phyloP scores from a whole-genome alignment of 2,888 invertebrate genomes.

The Xanthorhoe designata region DNA sequence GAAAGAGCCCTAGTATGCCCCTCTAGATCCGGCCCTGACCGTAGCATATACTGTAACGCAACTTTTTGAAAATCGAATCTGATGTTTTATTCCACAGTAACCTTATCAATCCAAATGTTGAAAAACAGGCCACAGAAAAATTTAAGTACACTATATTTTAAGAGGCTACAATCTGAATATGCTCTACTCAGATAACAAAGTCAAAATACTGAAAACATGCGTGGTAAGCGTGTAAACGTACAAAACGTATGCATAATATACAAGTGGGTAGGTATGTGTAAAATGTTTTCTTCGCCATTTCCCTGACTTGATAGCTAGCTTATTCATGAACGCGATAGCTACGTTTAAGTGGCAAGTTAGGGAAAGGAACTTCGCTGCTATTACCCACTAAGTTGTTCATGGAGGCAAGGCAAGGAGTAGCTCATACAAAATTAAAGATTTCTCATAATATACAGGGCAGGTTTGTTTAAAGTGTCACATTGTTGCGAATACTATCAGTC shows the following conservation, averaged over 20 bases:
- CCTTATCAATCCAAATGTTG: too few species aligned
- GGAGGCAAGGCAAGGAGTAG: slow-evolving; percentile 3
- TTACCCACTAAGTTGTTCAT: slow-evolving; percentile 30
- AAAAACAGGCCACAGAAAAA: too few species aligned
- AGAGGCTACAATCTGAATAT: background rate
- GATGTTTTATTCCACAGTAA: too few species aligned
- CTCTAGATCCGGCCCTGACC: too few species aligned
- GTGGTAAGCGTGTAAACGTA: slow-evolving; percentile 1
- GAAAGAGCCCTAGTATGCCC: too few species aligned
- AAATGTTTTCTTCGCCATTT: slow-evolving; percentile 27
- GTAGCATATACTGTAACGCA: too few species aligned
- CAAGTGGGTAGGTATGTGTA: slow-evolving; percentile 28
- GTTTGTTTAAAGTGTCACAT: background rate
- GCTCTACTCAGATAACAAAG: background rate
- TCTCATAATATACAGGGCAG: background rate
- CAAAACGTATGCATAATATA: slow-evolving; percentile 37
- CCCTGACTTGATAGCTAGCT: slow-evolving; percentile 34
- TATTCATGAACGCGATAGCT: slow-evolving; percentile 44
- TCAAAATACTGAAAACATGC: background rate
- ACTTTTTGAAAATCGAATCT: too few species aligned
- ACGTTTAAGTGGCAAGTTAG: slow-evolving; percentile 51
- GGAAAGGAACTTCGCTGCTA: slow-evolving; percentile 40
- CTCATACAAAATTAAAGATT: slow-evolving; percentile 18
- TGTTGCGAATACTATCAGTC: background rate
- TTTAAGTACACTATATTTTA: background rate